Evolutionary conservation across 2,888 invertebrate genomes (phyloP), one percentile per base, ranked within the genome.

Genomic region (Hedychridium roseum): DNA sequence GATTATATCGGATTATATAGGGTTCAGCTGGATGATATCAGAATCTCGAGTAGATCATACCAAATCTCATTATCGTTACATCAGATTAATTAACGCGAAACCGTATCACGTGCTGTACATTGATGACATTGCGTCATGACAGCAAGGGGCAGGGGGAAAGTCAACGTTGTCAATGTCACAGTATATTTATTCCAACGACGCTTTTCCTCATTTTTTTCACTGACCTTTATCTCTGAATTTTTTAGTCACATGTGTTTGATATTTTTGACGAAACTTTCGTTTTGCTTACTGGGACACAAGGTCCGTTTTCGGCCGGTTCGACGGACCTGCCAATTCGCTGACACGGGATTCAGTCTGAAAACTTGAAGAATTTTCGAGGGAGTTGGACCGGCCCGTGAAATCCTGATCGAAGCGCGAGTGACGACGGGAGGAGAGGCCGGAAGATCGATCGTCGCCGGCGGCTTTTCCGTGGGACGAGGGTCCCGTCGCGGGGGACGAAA

Each of bases 11-110:
- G 49, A 51, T 53, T 53, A 53, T 49, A 38, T 38, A 21, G 21
- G 26, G 23, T 35, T 50, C 43, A 27, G 41, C 28, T 39, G 31
- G 28, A 42, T 42, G 40, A 32, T 41, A 49, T 48, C 55, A 36
- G 54, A 44, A 50, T 50, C 50, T 40, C n/a, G n/a, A 34, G 30
- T 34, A 27, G 53, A 57, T 60, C 54, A 51, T 43, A 28, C 35
- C 40, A 59, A 60, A 60, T 60, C 54, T 51, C 41, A 51, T 54
- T 53, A 40, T 16, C 35, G 31, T 46, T 30, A 42, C 17, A 39
- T 27, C 32, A 38, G 43, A 58, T 62, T 62, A 59, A 56, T 57
- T 58, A 57, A 46, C 46, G 39, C 44, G 15, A 15, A 35, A 21
- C 27, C 28, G 20, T n/a, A n/a, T n/a, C n/a, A n/a, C n/a, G n/a